phyloP scores from a whole-genome alignment of 2,888 invertebrate species.

The Polylopha cassiicola region DNA sequence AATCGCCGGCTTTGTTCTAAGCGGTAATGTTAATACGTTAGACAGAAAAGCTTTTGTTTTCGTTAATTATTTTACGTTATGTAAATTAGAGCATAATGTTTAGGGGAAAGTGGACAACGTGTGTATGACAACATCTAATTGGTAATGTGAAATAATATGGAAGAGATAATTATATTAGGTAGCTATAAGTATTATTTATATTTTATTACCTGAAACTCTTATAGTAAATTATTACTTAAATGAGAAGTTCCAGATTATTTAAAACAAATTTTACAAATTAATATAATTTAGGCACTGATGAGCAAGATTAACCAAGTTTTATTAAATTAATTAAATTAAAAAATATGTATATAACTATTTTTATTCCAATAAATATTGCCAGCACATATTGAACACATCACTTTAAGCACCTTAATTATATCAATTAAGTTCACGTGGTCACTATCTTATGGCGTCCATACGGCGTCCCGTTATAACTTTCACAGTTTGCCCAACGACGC shows the following conservation, averaged over 20 bases:
- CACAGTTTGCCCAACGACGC: slow-evolving; percentile 34
- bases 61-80: slow-evolving; percentile 12
- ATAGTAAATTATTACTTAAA: too few relatives aligned
- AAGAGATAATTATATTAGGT: too few relatives aligned
- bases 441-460: slow-evolving; percentile 15
- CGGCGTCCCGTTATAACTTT: slow-evolving; percentile 35
- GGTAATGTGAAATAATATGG: background rate
- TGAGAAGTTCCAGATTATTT: too few relatives aligned
- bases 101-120: slow-evolving; percentile 5
- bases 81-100: slow-evolving; percentile 12
- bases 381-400: slow-evolving; percentile 22
- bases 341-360: too few relatives aligned
- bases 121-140: background rate
- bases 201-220: too few relatives aligned
- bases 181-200: too few relatives aligned
- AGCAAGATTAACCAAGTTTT: too few relatives aligned
- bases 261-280: too few relatives aligned
- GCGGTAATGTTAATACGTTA: slow-evolving; percentile 16
- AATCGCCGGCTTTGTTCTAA: slow-evolving; percentile 30
- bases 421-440: slow-evolving; percentile 30
- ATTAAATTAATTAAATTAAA: too few relatives aligned
- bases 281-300: too few relatives aligned
- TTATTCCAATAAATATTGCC: too few relatives aligned
- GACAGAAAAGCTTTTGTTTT: slow-evolving; percentile 6
- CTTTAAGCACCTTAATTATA: slow-evolving; percentile 30